phyloP scores from a whole-genome alignment of 2,113 vertebrate species.

The Meles meles region DNA sequence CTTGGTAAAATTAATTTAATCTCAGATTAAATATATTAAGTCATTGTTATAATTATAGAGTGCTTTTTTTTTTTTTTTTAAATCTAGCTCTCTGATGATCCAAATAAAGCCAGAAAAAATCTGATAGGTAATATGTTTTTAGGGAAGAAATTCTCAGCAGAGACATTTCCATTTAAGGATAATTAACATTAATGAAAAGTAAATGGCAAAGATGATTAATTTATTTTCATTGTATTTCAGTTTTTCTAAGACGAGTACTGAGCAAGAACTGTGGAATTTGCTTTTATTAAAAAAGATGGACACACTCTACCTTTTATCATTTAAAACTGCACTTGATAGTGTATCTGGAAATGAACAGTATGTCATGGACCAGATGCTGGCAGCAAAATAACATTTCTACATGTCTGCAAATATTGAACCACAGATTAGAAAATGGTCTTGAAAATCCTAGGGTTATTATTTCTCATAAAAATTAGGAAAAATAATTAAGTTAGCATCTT shows the following conservation, averaged over 20 bases:
- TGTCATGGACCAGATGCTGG: constrained; percentile 54
- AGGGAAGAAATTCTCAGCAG: constrained; percentile 17
- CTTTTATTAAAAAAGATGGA: constrained; percentile 49
- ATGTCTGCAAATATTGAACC: constrained; percentile 64
- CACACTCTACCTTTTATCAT: constrained; percentile 57
- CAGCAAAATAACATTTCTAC: constrained; percentile 64
- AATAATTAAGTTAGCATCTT: constrained; percentile 56
- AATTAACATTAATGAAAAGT: constrained; percentile 49
- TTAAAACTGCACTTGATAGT: constrained; percentile 52
- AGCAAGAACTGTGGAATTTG: constrained; percentile 51
- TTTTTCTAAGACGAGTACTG: constrained; percentile 53
- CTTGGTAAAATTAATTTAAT: constrained; percentile 34
- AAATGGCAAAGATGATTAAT: constrained; percentile 42
- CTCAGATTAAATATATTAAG: constrained; percentile 25
- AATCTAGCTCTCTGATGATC: neutral
- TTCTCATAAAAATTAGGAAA: constrained; percentile 72
- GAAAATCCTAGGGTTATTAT: constrained; percentile 30
- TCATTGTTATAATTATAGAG: neutral
- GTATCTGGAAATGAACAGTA: constrained; percentile 55
- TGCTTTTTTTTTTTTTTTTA: neutral
- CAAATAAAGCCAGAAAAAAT: constrained; percentile 2
- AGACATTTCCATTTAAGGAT: constrained; percentile 32
- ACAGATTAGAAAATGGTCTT: constrained; percentile 56
- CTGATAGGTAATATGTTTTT: constrained; percentile 13
- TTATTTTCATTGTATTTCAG: constrained; percentile 57